Evolutionary conservation across 2,797 vertebrate genomes (phyloP), one percentile per base, ranked within the genome.

Genomic region (Mus caroli): DNA sequence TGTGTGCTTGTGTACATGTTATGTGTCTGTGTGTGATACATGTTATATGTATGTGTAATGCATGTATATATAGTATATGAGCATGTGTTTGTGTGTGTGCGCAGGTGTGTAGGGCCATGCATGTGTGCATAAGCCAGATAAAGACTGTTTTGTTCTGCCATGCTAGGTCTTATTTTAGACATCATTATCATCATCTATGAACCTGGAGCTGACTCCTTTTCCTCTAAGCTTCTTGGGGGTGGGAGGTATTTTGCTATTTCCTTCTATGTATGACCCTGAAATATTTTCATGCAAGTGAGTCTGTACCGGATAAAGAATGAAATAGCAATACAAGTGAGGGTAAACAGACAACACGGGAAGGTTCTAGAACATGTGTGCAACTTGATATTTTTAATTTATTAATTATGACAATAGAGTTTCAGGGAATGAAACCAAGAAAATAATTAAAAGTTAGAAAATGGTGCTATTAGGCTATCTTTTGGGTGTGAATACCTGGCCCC

Each of bases 361-460:
- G 28, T 88, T 86, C 90, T 76, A 93, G 37, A 83, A 26, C 43
- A 5, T 92, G 77, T n/a, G 14, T 60, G 19, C 43, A 69, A 56
- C n/a, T 64, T 19, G 37, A 19, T 14, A 64, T n/a, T 83, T 91
- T 89, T 89, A 80, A 62, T 91, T 34, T 64, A 76, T 37, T 84
- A 69, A n/a, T 77, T 28, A 67, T 1, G 0, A 89, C 15, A 50
- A 83, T 91, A 62, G 31, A n/a, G 6, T 95, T 71, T 90, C 56
- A 0, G 31, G 60, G 5, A 40, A 20, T 28, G 50, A 93, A 88
- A 56, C 0, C 11, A 22, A 56, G 46, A 85, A 77, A 77, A 77
- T 64, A 93, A 87, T 73, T 83, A 52, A 71, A 94, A 62, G 19
- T 19, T 31, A 43, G 31, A 90, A 84, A 62, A 85, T 52, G 20